phyloP scores from a whole-genome alignment of 2,797 vertebrate genomes.

The Oryzias sinensis region DNA sequence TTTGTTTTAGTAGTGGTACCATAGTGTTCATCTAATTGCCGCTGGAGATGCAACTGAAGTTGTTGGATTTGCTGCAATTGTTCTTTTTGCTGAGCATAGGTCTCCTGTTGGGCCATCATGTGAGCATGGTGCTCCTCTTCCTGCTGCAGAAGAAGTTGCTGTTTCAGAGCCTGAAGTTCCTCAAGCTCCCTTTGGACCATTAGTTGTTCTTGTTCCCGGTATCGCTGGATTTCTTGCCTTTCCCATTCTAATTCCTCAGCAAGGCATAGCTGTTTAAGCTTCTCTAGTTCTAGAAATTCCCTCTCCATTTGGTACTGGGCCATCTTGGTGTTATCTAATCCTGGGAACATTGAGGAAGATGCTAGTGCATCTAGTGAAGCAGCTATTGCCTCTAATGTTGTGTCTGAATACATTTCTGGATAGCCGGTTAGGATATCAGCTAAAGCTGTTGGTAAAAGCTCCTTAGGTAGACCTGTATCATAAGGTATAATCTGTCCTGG shows the following conservation, averaged over 20 bases:
- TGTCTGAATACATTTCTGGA: conserved; percentile 88
- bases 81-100: conserved; percentile 90
- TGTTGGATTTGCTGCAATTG: conserved; percentile 97
- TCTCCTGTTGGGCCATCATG: conserved; percentile 95
- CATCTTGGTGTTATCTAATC: conserved; percentile 90
- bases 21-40: conserved; percentile 95
- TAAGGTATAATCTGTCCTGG: conserved; percentile 79
- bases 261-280: conserved; percentile 95
- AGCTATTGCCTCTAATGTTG: conserved; percentile 79
- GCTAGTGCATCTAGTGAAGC: conserved; percentile 84
- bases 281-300: conserved; percentile 94
- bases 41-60: conserved; percentile 94
- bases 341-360: conserved; percentile 83
- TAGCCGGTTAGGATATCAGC: conserved; percentile 85
- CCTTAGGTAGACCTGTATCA: conserved; percentile 82
- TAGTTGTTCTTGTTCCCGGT: conserved; percentile 94
- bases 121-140: conserved; percentile 97
- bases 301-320: conserved; percentile 94
- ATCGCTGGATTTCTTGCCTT: conserved; percentile 97
- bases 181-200: conserved; percentile 98
- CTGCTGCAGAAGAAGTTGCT: conserved; percentile 94
- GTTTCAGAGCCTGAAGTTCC: conserved; percentile 95
- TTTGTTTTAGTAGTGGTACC: conserved; percentile 82
- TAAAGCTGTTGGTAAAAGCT: conserved; percentile 81
- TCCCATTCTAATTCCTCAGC: conserved; percentile 98